phyloP scores from a whole-genome alignment of 2,888 invertebrate genomes.

The Strigamia transsilvanica region DNA sequence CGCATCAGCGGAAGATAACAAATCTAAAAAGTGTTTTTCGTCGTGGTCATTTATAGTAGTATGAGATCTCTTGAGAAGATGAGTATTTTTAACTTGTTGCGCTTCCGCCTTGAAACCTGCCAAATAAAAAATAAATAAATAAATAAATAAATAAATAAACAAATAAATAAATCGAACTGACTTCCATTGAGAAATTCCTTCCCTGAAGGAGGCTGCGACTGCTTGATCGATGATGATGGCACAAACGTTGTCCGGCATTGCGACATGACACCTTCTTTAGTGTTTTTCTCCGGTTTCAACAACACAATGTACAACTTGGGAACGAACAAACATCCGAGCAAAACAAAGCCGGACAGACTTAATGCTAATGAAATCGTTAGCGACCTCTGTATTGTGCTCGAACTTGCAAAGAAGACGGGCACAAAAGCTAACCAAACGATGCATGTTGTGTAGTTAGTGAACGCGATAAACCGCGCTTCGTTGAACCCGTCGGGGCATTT shows the following conservation, averaged over 20 bases:
- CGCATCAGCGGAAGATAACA: not conserved
- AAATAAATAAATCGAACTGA: constrained; percentile 34
- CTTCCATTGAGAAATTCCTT: constrained; percentile 54
- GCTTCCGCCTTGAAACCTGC: not conserved
- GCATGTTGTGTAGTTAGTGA: constrained; percentile 70
- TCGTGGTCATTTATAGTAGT: not conserved
- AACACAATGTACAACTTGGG: constrained; percentile 70
- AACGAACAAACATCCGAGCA: constrained; percentile 68
- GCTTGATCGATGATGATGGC: constrained; percentile 53
- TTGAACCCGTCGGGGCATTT: constrained; percentile 71
- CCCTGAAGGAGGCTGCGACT: constrained; percentile 46
- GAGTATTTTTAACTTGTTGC: not conserved
- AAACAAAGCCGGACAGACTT: constrained; percentile 68
- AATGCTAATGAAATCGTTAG: constrained; percentile 68
- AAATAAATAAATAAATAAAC: not conserved
- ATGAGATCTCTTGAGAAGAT: not conserved
- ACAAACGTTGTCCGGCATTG: constrained; percentile 57
- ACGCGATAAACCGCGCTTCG: constrained; percentile 69
- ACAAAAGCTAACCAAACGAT: constrained; percentile 70
- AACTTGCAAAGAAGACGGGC: constrained; percentile 68
- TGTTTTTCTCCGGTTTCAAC: constrained; percentile 70
- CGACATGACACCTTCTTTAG: constrained; percentile 69
- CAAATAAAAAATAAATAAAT: not conserved
- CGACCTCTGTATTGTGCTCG: constrained; percentile 66
- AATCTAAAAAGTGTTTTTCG: constrained; percentile 8